phyloP scores from a whole-genome alignment of 2,888 invertebrate species.

The Lithophane leautieri region DNA sequence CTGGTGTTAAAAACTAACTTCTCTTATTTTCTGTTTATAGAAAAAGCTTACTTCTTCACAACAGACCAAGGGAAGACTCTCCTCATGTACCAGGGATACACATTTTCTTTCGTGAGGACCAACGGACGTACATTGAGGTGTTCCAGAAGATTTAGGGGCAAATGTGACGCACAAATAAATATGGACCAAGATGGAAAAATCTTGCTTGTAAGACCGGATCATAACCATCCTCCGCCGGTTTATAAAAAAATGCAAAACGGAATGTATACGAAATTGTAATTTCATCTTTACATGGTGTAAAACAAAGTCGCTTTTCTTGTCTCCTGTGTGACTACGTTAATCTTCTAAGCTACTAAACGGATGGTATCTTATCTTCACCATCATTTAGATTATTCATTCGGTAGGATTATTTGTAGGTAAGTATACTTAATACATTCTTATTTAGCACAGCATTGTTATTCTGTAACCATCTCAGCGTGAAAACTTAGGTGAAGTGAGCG shows the following conservation, averaged over 20 bases:
- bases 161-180: conserved; percentile 48
- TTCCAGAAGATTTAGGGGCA: conserved; percentile 40
- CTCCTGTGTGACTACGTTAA: neutral
- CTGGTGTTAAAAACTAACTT: neutral
- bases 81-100: conserved; percentile 45
- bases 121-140: conserved; percentile 30
- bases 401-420: neutral
- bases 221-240: conserved; percentile 48
- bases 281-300: neutral
- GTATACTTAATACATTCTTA: neutral
- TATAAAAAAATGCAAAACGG: conserved; percentile 39
- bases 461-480: too few relatives aligned
- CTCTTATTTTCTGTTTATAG: conserved; percentile 12
- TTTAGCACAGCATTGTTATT: neutral
- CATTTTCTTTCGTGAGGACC: conserved; percentile 48
- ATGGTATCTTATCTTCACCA: neutral
- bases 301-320: neutral
- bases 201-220: neutral
- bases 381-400: neutral
- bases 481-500: too few relatives aligned
- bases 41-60: conserved; percentile 20
- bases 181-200: conserved; percentile 24
- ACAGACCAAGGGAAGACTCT: conserved; percentile 43
- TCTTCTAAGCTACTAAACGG: neutral
- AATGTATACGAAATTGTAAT: conserved; percentile 35